Conservation (phyloP, 2,797 vertebrate genomes). For the Coranthus polyacanthus region DNA sequence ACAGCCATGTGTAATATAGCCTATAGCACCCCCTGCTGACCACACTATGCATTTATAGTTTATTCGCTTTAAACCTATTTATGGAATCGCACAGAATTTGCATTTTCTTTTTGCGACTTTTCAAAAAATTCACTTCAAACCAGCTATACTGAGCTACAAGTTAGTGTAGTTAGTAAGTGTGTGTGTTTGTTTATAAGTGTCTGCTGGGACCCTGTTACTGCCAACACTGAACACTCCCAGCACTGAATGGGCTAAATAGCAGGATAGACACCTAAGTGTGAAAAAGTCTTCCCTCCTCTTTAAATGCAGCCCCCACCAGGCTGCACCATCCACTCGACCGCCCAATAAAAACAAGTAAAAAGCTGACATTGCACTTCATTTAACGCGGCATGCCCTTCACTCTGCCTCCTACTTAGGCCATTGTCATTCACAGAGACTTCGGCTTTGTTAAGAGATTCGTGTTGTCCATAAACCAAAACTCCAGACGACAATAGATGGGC, state of each 20-base stretch:
- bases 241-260: constrained; percentile 35
- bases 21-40: too few relatives aligned
- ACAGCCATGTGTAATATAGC: too few relatives aligned
- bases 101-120: too few relatives aligned
- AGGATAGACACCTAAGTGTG: constrained; percentile 75
- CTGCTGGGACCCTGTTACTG: constrained; percentile 1
- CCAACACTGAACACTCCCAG: constrained; percentile 10
- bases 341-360: constrained; percentile 72
- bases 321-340: constrained; percentile 55
- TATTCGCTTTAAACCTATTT: too few relatives aligned
- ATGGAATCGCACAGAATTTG: too few relatives aligned
- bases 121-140: too few relatives aligned
- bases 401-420: constrained; percentile 71
- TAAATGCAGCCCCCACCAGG: constrained; percentile 65
- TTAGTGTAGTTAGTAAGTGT: too few relatives aligned
- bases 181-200: constrained; percentile 11
- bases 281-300: constrained; percentile 65
- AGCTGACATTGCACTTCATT: constrained; percentile 78
- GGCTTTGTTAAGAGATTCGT: constrained; percentile 75
- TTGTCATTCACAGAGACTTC: constrained; percentile 61
- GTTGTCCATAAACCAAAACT: constrained; percentile 77
- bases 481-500: constrained; percentile 73
- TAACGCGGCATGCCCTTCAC: constrained; percentile 64
- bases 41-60: too few relatives aligned
- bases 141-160: too few relatives aligned